Conservation (phyloP, 1,140 invertebrate species). For the Coenobita brevimanus region DNA sequence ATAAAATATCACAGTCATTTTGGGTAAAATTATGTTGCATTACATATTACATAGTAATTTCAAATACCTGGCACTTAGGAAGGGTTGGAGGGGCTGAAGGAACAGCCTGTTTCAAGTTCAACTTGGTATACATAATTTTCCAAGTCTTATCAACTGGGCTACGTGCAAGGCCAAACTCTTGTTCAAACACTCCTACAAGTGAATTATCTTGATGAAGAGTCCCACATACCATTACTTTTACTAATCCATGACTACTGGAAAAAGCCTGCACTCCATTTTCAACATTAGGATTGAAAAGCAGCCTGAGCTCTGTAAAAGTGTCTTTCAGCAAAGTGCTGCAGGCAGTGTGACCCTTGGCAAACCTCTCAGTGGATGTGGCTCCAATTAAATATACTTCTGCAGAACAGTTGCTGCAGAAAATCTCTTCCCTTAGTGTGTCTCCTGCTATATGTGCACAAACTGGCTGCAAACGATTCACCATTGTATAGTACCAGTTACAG, state of each 20-base stretch:
- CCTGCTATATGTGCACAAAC: constrained; percentile 26
- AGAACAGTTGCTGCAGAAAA: constrained; percentile 46
- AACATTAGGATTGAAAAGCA: constrained; percentile 59
- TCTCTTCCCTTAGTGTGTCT: constrained; percentile 39
- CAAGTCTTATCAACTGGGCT: constrained; percentile 53
- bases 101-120: constrained; percentile 44
- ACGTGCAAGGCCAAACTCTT: constrained; percentile 58
- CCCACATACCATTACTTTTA: constrained; percentile 51
- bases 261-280: constrained; percentile 45
- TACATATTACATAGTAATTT: constrained; percentile 30
- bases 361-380: neutral
- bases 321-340: constrained; percentile 29
- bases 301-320: neutral
- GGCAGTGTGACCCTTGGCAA: constrained; percentile 19
- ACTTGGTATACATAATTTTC: constrained; percentile 64
- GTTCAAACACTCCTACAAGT: constrained; percentile 60
- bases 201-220: constrained; percentile 44
- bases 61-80: constrained; percentile 49
- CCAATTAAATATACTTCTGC: constrained; percentile 55
- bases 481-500: constrained; percentile 61
- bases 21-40: too few relatives aligned
- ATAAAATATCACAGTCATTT: too few relatives aligned
- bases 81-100: constrained; percentile 18
- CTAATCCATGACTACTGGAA: constrained; percentile 25
- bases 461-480: constrained; percentile 60